Evolutionary conservation across 2,888 invertebrate species (phyloP), one percentile per base, ranked within the genome.

Genomic region (Lasius fuliginosus): DNA sequence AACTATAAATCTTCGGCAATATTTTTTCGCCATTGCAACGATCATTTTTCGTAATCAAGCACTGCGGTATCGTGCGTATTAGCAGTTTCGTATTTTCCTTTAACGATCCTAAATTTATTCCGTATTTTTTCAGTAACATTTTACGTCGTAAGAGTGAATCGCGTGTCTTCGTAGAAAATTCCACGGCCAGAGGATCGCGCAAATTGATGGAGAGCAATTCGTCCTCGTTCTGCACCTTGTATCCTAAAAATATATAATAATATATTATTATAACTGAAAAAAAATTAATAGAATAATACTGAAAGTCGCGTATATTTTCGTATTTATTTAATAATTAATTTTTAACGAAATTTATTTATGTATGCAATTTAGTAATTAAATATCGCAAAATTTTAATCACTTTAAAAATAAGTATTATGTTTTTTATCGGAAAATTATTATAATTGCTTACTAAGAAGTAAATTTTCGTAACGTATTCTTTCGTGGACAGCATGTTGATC

Each of bases 401-500:
- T 23, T 42, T 33, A 53, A 12, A 53, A 42, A 15, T n/a, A 27
- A 42, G 5, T 30, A 15, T 40, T 12, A 49, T 62, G 3, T 15
- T n/a, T 40, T 11, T n/a, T 67, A n/a, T 53, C 2, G 46, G 3
- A 69, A 68, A 15, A 27, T 9, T 81, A 77, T 76, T 71, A 64
- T 74, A 62, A 42, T 67, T 46, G 77, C 62, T 91, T 95, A 97
- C 97, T 96, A 94, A 95, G 92, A 85, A 97, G 95, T 84, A 98
- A 96, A 83, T 95, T 95, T 95, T 98, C 98, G 67, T 98, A 95
- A 85, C 97, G 95, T 86, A 98, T 96, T 93, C 98, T 96, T 95
- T 98, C 98, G 94, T 98, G 97, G 42, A 97, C 97, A 62, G 98
- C 98, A 95, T 98, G 98, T 95, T 98, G 98, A 95, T 98, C 98